A percentile compares a stretch with the other conserved stretches of the same genome.
phyloP scores from a whole-genome alignment of 2,888 invertebrate genomes.

The Noctua pronuba region DNA sequence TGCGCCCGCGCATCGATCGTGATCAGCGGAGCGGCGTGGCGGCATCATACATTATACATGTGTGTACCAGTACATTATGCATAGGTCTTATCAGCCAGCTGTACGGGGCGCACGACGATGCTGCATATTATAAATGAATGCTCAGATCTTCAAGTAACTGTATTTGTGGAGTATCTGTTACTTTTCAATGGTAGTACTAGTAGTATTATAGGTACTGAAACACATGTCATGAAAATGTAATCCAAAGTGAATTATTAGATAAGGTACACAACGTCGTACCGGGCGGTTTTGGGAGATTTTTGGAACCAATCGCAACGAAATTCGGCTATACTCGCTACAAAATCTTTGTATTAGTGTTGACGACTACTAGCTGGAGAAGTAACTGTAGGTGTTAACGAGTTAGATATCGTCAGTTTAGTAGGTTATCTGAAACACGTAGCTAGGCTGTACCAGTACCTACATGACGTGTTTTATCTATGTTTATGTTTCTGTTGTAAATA shows the following conservation, averaged over 20 bases:
- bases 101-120: constrained; percentile 32
- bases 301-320: not conserved
- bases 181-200: not conserved
- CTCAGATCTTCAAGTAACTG: not conserved
- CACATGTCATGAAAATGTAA: not conserved
- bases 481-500: too few relatives aligned
- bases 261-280: not conserved
- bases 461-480: not conserved
- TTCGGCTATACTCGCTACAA: not conserved
- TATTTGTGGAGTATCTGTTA: not conserved
- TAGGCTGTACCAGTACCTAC: not conserved
- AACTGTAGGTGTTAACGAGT: not conserved
- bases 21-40: constrained; percentile 43
- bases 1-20: constrained; percentile 58
- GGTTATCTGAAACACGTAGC: not conserved
- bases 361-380: not conserved
- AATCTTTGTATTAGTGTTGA: not conserved
- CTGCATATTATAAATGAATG: constrained; percentile 21
- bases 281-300: not conserved
- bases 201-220: not conserved
- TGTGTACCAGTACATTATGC: not conserved
- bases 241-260: not conserved
- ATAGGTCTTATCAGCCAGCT: constrained; percentile 42
- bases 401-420: not conserved
- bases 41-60: constrained; percentile 53